Conservation (phyloP, 2,113 vertebrate species). For the Sterrhoptilus dennistouni region DNA sequence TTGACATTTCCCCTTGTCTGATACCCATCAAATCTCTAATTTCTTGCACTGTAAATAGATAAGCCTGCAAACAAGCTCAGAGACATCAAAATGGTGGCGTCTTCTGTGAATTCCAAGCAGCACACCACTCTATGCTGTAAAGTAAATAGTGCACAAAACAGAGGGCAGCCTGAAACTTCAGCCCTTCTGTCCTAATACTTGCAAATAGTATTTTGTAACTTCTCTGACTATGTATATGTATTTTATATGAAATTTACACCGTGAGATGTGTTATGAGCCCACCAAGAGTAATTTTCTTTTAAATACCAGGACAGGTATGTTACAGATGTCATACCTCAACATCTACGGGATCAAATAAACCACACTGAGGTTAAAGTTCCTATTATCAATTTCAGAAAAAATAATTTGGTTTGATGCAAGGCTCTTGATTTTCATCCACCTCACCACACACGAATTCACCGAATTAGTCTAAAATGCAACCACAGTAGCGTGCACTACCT, state of each 20-base stretch:
- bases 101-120: background rate
- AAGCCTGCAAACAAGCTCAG: background rate
- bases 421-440: background rate
- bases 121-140: too few species aligned
- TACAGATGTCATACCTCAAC: background rate
- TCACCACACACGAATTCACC: background rate
- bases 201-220: background rate
- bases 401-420: background rate
- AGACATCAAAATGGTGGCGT: background rate
- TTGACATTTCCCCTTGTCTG: background rate
- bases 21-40: background rate
- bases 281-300: background rate
- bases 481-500: fast-evolving
- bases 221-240: background rate
- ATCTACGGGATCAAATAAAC: background rate
- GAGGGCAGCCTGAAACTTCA: background rate
- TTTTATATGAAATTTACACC: background rate
- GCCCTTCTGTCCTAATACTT: background rate
- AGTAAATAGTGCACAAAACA: background rate
- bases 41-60: background rate
- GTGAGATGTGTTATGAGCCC: background rate
- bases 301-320: background rate
- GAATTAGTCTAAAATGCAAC: background rate
- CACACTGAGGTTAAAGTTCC: background rate
- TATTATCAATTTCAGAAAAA: background rate